phyloP scores from a whole-genome alignment of 2,113 vertebrate species.

The Pelodiscus sinensis region DNA sequence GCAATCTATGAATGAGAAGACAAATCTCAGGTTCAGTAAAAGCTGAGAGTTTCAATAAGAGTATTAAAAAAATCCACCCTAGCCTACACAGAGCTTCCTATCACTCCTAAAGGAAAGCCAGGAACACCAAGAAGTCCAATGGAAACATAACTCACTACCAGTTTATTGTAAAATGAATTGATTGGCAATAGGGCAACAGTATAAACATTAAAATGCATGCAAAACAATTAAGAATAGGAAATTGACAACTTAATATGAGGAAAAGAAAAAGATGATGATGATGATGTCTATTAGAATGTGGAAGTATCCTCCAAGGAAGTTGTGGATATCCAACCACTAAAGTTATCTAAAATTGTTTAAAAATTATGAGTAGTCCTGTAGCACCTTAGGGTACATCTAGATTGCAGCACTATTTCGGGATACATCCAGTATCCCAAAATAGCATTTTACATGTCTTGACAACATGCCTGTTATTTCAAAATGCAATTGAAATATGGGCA shows the following conservation, averaged over 20 bases:
- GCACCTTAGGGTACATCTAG: too few species aligned
- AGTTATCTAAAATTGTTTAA: background rate
- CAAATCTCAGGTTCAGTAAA: background rate
- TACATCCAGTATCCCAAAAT: too few species aligned
- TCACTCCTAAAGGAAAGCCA: background rate
- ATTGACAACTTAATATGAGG: background rate
- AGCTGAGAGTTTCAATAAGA: background rate
- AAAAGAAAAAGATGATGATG: background rate
- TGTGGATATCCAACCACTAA: background rate
- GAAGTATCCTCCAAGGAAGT: background rate
- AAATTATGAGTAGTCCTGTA: too few species aligned
- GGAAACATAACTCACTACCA: background rate
- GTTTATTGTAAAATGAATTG: background rate
- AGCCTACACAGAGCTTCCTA: accelerated
- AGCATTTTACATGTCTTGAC: too few species aligned
- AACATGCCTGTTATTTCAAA: too few species aligned
- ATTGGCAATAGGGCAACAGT: background rate
- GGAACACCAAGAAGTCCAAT: background rate
- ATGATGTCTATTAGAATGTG: background rate
- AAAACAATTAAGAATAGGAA: background rate
- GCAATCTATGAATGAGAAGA: background rate
- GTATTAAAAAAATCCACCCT: background rate
- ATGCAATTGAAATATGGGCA: too few species aligned
- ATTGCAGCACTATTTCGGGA: too few species aligned
- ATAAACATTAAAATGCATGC: accelerated